Conservation (phyloP, 2,113 vertebrate species). For the Sylvietta virens region DNA sequence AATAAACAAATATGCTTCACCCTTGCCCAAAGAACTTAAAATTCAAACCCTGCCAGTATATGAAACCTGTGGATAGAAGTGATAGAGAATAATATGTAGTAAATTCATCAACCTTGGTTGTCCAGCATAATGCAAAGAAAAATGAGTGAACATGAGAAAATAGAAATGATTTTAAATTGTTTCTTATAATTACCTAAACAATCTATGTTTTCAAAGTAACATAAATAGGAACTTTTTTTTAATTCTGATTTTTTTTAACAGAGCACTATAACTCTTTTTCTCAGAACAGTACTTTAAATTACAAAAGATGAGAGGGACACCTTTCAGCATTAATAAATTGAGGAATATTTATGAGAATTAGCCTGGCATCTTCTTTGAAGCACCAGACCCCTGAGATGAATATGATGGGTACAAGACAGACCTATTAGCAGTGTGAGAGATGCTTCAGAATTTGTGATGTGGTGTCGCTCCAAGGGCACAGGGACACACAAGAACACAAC, state of each 20-base stretch:
- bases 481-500: fast-evolving
- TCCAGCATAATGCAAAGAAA: neutral
- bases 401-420: neutral
- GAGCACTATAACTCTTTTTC: neutral
- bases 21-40: neutral
- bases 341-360: constrained; percentile 64
- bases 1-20: neutral
- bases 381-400: constrained; percentile 8
- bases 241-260: neutral
- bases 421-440: neutral
- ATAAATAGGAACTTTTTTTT: neutral
- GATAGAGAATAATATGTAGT: neutral
- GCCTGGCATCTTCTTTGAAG: constrained; percentile 47
- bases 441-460: neutral
- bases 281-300: constrained; percentile 17
- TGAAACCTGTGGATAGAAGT: neutral
- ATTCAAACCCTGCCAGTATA: neutral
- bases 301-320: constrained; percentile 20
- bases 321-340: constrained; percentile 54
- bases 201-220: neutral
- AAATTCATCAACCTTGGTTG: neutral
- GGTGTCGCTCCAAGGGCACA: neutral
- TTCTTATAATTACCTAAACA: neutral
- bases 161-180: neutral
- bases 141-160: neutral